Evolutionary conservation across 2,888 invertebrate genomes (phyloP).

Genomic region (Parelbella ahira): DNA sequence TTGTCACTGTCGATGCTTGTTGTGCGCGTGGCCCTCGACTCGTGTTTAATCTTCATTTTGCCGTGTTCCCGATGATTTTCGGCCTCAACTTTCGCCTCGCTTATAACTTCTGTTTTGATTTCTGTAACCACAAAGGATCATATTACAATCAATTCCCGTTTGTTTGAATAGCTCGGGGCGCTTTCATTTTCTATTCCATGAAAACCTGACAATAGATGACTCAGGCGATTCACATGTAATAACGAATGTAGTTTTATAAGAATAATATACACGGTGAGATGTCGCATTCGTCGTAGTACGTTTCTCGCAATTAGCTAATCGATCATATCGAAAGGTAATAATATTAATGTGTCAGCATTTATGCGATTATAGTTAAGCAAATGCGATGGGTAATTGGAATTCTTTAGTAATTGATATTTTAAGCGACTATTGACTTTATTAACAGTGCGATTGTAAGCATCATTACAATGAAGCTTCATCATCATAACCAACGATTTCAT

Average conservation of each 20-base stretch:
- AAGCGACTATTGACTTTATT: too few relatives aligned
- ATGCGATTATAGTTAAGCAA: background rate
- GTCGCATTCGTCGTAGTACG: constrained; percentile 46
- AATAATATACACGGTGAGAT: constrained; percentile 58
- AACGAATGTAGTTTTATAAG: constrained; percentile 51
- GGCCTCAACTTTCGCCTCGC: constrained; percentile 68
- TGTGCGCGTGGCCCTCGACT: constrained; percentile 56
- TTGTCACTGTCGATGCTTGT: constrained; percentile 79
- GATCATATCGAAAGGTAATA: constrained; percentile 36
- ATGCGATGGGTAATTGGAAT: too few relatives aligned
- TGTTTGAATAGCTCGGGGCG: constrained; percentile 69
- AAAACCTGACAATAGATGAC: constrained; percentile 76
- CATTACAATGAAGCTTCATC: too few relatives aligned
- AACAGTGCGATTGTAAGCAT: too few relatives aligned
- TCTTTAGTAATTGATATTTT: too few relatives aligned
- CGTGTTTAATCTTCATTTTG: constrained; percentile 57
- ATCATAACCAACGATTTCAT: too few relatives aligned
- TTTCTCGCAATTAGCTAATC: constrained; percentile 59
- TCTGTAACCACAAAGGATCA: constrained; percentile 72
- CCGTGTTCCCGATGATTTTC: constrained; percentile 36
- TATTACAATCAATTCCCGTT: constrained; percentile 58
- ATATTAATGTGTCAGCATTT: constrained; percentile 5
- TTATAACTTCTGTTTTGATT: constrained; percentile 72
- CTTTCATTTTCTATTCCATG: constrained; percentile 75
- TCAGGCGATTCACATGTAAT: constrained; percentile 63